Evolutionary conservation across 2,797 vertebrate species (phyloP), one percentile per base, ranked within the genome.

Genomic region (Sylvia borin): DNA sequence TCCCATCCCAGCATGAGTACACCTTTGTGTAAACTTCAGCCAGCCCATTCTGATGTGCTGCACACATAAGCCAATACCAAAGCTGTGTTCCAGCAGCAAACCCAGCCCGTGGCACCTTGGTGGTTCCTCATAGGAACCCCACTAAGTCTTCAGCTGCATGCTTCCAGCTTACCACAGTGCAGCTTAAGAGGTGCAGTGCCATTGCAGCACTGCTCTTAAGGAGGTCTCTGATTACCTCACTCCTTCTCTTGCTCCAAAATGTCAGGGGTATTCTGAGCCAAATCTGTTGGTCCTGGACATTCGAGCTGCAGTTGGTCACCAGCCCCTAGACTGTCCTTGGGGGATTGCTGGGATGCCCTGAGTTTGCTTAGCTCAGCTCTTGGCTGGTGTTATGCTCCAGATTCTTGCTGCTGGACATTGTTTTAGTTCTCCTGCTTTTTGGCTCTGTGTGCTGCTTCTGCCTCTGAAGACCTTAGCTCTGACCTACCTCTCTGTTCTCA

Each of bases 81-180:
- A 31, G 25, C 68, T 0, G 0, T 1, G 11, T 57, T 40, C 51
- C 32, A 65, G 84, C 32, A 75, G 31, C 34, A 26, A 20, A 16
- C 31, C 18, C 50, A 68, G 60, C 40, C 13, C 0, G 0, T 10
- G n/a, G 32, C 45, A 47, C 43, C 50, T 16, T 19, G 6, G 4
- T 38, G 13, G 17, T 20, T 54, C 45, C 47, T 77, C 47, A 19
- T 7, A 43, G 47, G n/a, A 85, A 6, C 40, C 15, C 19, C 20
- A 10, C 6, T 3, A 72, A 24, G 11, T 42, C 57, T 45, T 61
- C 50, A n/a, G 27, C 55, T 50, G 47, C 32, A 45, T 0, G 2
- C 58, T 64, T 67, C 57, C 45, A 75, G n/a, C 32, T 74, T 25
- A 40, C 32, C 64, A 10, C 18, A 26, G 24, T 36, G 53, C 64